Base-by-base conservation (phyloP, 1,140 invertebrate genomes). In the Drosophila lacertosa region DNA sequence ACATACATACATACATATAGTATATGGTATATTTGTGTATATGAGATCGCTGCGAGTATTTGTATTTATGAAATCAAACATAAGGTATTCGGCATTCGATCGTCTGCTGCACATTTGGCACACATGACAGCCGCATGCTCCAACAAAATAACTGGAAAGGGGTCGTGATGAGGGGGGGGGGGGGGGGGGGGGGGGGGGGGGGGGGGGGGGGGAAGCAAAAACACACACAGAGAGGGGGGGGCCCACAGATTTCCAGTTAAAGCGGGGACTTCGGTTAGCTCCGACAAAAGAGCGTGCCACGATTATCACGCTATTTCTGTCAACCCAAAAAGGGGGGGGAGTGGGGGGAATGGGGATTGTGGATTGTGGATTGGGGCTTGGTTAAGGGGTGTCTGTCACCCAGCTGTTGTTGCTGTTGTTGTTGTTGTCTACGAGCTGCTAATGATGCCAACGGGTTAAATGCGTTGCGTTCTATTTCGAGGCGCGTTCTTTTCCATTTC, bases 41-140 rank as follows among this genome's bases (percentile, higher is more conserved):
- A 42, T 47, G 53, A 32, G 63, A 58, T 58, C 54, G 16, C 53
- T 66, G 40, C 26, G 33, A 13, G 65, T 63, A 68, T 73, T 67
- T 73, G 80, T 84, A 84, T 84, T 84, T 88, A 86, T 86, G 81
- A 86, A 86, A 86, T 86, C 81, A 86, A 88, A 86, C 81, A 86
- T 88, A 86, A 86, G 81, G 81, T 86, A 74, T n/a, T n/a, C 50
- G 59, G 32, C 58, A 73, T 67, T 59, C 73, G 74, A 83, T 84
- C 77, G 79, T 70, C 47, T 59, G 81, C 58, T 86, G 81, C 81
- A 86, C 81, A 86, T 86, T 86, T 86, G 81, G 81, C 81, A 88
- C 81, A 88, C 82, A 86, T 86, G 81, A 86, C 81, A 86, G 81
- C 77, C 82, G 81, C 78, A 82, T 82, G 79, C 78, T 79, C 42